Conservation (phyloP, 2,113 vertebrate species). For the Pomatostomus ruficeps region DNA sequence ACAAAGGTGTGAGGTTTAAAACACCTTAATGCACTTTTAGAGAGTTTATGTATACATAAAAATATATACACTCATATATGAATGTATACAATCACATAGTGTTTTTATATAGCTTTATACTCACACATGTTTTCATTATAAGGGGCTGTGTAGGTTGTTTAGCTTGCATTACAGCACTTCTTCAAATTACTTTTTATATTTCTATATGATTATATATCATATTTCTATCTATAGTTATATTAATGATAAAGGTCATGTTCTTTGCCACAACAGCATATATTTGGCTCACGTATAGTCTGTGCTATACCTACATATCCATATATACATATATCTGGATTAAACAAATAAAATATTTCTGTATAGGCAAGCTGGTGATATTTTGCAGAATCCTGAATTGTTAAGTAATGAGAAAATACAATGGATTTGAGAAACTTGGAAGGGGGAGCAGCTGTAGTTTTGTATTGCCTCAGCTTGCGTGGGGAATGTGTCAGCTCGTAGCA, state of each 20-base stretch:
- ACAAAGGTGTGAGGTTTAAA: background rate
- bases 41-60: background rate
- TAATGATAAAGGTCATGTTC: background rate
- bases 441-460: background rate
- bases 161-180: background rate
- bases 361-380: background rate
- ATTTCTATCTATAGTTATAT: background rate
- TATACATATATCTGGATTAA: background rate
- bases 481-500: background rate
- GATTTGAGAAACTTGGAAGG: background rate
- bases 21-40: background rate
- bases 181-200: background rate
- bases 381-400: background rate
- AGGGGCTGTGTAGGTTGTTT: background rate
- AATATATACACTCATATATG: accelerated
- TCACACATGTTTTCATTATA: background rate
- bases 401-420: background rate
- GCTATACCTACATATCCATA: background rate
- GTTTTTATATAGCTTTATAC: background rate
- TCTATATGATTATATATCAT: background rate
- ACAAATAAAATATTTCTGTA: background rate
- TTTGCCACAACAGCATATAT: background rate
- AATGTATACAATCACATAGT: background rate
- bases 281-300: background rate
- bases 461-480: background rate